Percentiles rank a stretch among this genome's conserved stretches.
Evolutionary conservation across 2,888 invertebrate species (phyloP).

Genomic region (Cenopis cana): DNA sequence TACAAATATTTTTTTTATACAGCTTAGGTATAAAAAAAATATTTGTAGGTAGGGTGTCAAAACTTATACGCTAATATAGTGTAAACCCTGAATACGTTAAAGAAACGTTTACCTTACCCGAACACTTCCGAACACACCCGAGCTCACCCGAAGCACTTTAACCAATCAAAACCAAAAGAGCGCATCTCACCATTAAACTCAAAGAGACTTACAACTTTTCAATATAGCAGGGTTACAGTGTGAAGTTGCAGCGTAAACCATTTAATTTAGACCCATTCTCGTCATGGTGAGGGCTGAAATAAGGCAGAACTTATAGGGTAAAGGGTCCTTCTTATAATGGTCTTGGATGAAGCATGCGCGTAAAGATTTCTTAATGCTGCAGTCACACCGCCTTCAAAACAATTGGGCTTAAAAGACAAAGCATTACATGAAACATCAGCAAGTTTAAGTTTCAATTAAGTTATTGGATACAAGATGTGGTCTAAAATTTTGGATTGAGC

Average conservation of each 20-base stretch:
- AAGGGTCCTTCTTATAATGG: constrained; percentile 56
- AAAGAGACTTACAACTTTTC: not conserved
- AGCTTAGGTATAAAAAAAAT: no score
- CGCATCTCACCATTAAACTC: not conserved
- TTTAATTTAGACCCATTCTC: constrained; percentile 51
- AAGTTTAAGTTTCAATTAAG: no score
- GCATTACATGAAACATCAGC: no score
- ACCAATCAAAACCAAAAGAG: not conserved
- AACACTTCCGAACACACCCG: constrained; percentile 58
- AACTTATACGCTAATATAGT: constrained; percentile 4
- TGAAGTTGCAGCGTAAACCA: constrained; percentile 62
- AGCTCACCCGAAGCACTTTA: constrained; percentile 54
- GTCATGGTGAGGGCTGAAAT: constrained; percentile 42
- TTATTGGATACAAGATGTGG: no score
- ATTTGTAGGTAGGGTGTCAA: constrained; percentile 26
- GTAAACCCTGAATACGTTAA: constrained; percentile 51
- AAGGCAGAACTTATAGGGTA: constrained; percentile 24
- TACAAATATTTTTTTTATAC: no score
- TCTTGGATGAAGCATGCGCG: constrained; percentile 62
- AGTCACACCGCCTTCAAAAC: not conserved
- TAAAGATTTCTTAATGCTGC: constrained; percentile 46
- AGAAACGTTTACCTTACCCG: constrained; percentile 54
- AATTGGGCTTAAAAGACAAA: not conserved
- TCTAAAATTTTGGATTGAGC: no score
- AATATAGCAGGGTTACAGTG: constrained; percentile 44